These are phyloP conservation scores for Pyrgilauda ruficollis DNA, from an alignment of 2,113 vertebrate genomes.

Conservation along the genomic window DNA sequence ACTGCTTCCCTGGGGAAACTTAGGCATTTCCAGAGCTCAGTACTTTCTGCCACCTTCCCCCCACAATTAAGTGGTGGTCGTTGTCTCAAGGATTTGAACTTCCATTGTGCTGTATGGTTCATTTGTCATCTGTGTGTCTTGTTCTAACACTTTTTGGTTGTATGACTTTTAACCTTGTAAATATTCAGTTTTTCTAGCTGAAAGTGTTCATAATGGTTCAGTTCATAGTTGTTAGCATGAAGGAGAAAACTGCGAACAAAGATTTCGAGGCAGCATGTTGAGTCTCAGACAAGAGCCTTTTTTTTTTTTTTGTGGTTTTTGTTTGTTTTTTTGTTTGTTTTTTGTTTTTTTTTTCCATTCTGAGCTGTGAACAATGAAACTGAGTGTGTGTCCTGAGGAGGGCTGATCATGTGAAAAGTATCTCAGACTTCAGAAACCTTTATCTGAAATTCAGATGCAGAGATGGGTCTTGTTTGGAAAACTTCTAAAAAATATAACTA, in stretches of 20 bases:
- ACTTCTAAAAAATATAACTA: not conserved
- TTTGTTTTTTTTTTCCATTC: not conserved
- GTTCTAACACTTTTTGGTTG: not conserved
- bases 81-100: constrained; percentile 13
- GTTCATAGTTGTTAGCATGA: not conserved
- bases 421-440: not conserved
- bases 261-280: not conserved
- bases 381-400: not conserved
- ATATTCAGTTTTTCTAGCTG: not conserved
- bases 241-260: not conserved
- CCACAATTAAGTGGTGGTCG: constrained; percentile 14
- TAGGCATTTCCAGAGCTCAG: constrained; percentile 37
- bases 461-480: not conserved
- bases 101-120: not conserved
- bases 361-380: not conserved
- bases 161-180: not conserved
- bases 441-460: not conserved
- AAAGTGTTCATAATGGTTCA: not conserved
- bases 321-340: too few species aligned
- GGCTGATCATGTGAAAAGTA: not conserved
- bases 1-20: constrained; percentile 55
- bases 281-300: not conserved
- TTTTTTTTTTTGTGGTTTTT: too few species aligned
- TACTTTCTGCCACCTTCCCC: constrained; percentile 47
- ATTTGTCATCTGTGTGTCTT: not conserved